A percentile compares a stretch with the other conserved stretches of the same genome.
Evolutionary conservation across 64 coral and sea anemone genomes (phyloP).

Genomic region (Stichodactyla mertensii): DNA sequence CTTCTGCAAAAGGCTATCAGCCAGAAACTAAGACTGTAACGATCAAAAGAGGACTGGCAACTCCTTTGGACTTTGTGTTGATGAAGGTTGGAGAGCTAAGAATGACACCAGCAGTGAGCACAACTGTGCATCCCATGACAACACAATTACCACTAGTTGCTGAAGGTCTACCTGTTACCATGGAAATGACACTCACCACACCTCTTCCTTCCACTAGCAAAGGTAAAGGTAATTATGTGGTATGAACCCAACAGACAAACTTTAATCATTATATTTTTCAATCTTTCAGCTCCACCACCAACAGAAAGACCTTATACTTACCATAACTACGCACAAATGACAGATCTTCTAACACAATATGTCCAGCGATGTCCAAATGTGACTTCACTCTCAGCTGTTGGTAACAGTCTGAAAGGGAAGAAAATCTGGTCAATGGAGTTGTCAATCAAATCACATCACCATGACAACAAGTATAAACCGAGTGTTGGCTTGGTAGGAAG

Average conservation of each 20-base stretch:
- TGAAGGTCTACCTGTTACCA: neutral
- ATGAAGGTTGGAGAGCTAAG: constrained; percentile 3
- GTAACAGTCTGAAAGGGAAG: constrained; percentile 52
- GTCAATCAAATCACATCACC: constrained; percentile 35
- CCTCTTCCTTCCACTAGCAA: neutral
- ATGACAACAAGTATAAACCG: constrained; percentile 35
- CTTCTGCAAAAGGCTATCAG: constrained; percentile 54
- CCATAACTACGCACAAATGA: constrained; percentile 57
- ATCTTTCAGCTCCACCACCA: neutral
- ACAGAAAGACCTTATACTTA: constrained; percentile 35
- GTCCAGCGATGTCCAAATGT: constrained; percentile 46
- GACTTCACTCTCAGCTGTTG: constrained; percentile 53
- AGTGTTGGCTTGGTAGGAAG: constrained; percentile 76
- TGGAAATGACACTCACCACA: constrained; percentile 8
- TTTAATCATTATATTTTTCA: neutral
- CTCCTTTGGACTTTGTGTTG: constrained; percentile 50
- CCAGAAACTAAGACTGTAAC: constrained; percentile 40
- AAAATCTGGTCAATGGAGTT: constrained; percentile 64
- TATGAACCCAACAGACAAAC: neutral
- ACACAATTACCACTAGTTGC: neutral
- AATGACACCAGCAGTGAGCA: constrained; percentile 3
- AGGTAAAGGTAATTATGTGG: too few species aligned
- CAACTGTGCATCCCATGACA: neutral
- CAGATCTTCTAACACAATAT: constrained; percentile 42
- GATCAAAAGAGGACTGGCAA: constrained; percentile 42